phyloP scores from a whole-genome alignment of 2,888 invertebrate species.

The Drosophila nigricruria region DNA sequence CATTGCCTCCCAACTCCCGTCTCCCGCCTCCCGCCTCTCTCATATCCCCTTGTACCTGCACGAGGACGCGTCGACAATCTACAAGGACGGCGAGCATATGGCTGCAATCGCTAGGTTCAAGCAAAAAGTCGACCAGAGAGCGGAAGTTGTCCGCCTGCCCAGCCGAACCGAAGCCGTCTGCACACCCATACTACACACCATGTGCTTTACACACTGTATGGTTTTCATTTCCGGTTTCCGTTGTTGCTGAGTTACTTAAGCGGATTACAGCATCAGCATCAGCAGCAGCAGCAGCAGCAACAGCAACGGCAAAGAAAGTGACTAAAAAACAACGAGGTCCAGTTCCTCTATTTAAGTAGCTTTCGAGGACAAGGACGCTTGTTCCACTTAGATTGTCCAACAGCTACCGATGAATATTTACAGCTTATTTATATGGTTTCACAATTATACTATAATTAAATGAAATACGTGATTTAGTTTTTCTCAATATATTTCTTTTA shows the following conservation, averaged over 20 bases:
- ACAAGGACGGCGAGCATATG: conserved; percentile 30
- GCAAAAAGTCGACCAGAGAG: conserved; percentile 32
- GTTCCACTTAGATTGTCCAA: conserved; percentile 2
- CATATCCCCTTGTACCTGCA: conserved; percentile 17
- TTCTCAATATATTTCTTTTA: background rate
- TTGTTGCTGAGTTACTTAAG: conserved; percentile 77
- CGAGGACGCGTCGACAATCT: conserved; percentile 11
- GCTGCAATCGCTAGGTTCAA: conserved; percentile 11
- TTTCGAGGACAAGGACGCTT: background rate
- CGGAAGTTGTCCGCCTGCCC: conserved; percentile 68
- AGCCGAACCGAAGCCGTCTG: conserved; percentile 31
- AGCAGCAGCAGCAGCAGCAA: conserved; percentile 23
- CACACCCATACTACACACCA: conserved; percentile 12
- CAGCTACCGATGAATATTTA: conserved; percentile 1
- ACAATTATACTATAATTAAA: background rate
- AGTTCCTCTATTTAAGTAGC: background rate
- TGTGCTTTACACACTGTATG: conserved; percentile 71
- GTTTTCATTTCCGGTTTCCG: conserved; percentile 81
- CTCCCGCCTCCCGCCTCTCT: conserved; percentile 5
- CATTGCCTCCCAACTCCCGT: conserved; percentile 8
- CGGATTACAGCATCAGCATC: conserved; percentile 70
- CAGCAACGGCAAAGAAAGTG: conserved; percentile 20
- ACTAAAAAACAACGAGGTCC: conserved; percentile 18
- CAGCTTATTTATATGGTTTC: background rate
- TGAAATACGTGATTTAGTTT: background rate